phyloP scores from a whole-genome alignment of 2,888 invertebrate genomes.

The Tachina grossa region DNA sequence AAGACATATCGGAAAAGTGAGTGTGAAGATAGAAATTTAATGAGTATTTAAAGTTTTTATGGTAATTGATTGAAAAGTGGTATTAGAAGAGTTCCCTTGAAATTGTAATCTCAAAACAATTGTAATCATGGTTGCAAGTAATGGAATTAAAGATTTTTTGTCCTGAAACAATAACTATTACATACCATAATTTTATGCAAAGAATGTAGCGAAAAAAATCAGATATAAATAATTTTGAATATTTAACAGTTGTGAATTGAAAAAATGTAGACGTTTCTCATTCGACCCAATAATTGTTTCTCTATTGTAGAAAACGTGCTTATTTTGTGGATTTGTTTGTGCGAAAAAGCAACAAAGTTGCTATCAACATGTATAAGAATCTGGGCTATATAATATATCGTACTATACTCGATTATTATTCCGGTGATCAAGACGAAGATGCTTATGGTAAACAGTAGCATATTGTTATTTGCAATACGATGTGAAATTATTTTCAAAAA shows the following conservation, averaged over 20 bases:
- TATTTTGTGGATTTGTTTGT: conserved; percentile 99
- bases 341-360: conserved; percentile 97
- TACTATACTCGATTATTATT: conserved; percentile 98
- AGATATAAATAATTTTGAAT: no score
- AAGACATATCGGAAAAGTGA: conserved; percentile 97
- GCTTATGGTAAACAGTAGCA: conserved; percentile 91
- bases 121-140: no score
- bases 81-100: no score
- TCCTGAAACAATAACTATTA: no score
- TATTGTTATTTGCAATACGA: neutral
- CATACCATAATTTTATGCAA: no score
- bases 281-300: neutral
- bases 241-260: no score
- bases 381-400: conserved; percentile 98
- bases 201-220: no score
- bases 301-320: conserved; percentile 90
- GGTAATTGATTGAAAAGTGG: no score
- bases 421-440: conserved; percentile 98
- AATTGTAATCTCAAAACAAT: no score
- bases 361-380: conserved; percentile 98
- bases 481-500: neutral
- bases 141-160: no score
- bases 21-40: neutral
- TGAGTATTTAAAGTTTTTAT: no score
- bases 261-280: no score